phyloP scores from a whole-genome alignment of 2,113 vertebrate genomes.

The Tragelaphus buxtoni region DNA sequence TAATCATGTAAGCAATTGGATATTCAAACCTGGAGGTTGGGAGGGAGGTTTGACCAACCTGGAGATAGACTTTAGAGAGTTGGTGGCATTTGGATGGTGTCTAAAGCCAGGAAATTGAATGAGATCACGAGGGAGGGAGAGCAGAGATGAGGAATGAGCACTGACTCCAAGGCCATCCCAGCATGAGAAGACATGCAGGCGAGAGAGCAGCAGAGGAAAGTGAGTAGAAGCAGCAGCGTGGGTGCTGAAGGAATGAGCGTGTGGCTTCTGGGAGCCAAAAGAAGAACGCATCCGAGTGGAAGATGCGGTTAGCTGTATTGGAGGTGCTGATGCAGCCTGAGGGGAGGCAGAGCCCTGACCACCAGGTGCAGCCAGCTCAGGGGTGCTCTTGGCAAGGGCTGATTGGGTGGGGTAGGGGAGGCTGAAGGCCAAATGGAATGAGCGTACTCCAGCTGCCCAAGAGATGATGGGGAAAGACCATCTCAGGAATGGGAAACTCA shows the following conservation, averaged over 20 bases:
- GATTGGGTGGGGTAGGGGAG: not conserved
- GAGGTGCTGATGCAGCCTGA: fast-evolving
- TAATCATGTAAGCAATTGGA: not conserved
- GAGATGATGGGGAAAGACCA: not conserved
- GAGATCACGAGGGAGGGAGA: not conserved
- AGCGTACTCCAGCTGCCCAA: not conserved
- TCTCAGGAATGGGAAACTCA: not conserved
- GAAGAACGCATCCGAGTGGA: fast-evolving
- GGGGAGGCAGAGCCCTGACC: not conserved
- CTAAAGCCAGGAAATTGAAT: not conserved
- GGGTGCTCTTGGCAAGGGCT: not conserved
- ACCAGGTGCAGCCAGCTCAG: fast-evolving
- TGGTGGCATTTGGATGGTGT: not conserved
- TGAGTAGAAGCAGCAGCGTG: fast-evolving
- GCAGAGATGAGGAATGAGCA: not conserved
- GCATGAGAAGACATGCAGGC: not conserved
- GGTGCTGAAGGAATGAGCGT: fast-evolving
- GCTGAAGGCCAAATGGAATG: not conserved
- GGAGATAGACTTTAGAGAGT: fast-evolving
- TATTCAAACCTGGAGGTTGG: not conserved
- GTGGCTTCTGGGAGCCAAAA: no score
- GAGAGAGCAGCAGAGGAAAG: not conserved
- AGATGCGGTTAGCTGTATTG: fast-evolving
- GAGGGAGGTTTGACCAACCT: not conserved
- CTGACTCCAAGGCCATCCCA: no score